Evolutionary conservation across 2,113 vertebrate species (phyloP).

Genomic region (Naja naja): DNA sequence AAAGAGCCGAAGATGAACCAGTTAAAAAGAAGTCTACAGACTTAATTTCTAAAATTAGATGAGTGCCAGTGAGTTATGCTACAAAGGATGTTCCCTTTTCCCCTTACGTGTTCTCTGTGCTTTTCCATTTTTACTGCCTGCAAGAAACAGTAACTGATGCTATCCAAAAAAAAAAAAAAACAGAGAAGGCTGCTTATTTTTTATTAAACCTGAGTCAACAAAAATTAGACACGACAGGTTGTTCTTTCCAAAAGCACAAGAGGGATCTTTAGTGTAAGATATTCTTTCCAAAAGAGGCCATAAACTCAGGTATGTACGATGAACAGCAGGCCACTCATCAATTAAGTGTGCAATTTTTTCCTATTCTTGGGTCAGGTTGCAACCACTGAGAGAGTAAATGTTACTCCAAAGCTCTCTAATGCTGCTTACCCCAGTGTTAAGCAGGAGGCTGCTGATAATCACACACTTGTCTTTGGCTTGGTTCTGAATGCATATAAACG

Average conservation of each 20-base stretch:
- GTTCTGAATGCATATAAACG: background rate
- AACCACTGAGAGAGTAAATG: constrained; percentile 39
- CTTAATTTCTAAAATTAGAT: background rate
- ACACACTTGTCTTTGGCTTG: background rate
- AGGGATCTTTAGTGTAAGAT: background rate
- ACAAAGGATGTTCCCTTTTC: background rate
- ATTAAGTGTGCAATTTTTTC: constrained; percentile 24
- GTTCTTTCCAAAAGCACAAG: background rate
- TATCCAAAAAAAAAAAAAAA: background rate
- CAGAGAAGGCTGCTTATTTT: background rate
- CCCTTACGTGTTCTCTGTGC: background rate
- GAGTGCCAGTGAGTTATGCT: background rate
- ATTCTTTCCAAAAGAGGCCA: background rate
- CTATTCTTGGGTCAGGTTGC: background rate
- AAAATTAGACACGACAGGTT: background rate
- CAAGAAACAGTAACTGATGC: background rate
- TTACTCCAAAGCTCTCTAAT: constrained; percentile 13
- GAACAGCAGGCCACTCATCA: background rate
- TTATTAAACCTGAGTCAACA: constrained; percentile 17
- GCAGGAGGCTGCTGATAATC: background rate
- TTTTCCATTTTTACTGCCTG: background rate
- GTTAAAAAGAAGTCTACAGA: background rate
- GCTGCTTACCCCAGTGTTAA: background rate
- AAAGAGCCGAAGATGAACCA: background rate
- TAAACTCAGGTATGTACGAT: constrained; percentile 39